Evolutionary conservation across 23 tunicate genomes (phyloP), one percentile per base, ranked within the genome.

Genomic region (Halocynthia roretzi): DNA sequence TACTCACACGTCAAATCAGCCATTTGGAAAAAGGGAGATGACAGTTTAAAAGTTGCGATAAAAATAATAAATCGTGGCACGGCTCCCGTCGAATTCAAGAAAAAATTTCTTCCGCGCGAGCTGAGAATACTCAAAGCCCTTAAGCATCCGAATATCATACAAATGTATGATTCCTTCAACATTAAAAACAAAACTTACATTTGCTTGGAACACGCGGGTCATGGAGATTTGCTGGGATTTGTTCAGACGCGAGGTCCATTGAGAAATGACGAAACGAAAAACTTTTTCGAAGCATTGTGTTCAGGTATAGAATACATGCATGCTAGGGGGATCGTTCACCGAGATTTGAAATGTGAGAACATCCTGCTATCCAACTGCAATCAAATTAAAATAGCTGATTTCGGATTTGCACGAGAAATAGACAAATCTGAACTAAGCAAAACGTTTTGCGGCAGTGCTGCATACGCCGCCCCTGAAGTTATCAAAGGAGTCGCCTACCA

Each of bases 361-460:
- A 56, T 87, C 8, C 83, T 87, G 6, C 61, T 82, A 53, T 55
- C 86, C 21, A 52, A 10, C 5, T 52, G 71, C 8, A 77, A 82
- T 68, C 10, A 18, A 7, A 57, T 77, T 6, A 87, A 87, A 87
- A 76, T 87, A 53, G 85, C 86, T 6, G 93, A 87, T 56, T 87
- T 87, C 61, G 93, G 93, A 14, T 87, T 87, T 62, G 93, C 93
- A 12, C 60, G 78, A 10, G 49, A 50, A 10, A 51, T 80, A 54
- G 53, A 54, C 8, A 58, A 75, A 31, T 50, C 52, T 7, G 75
- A 68, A 12, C 48, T 75, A 6, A 81, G 86, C 63, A 44, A 71
- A 53, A 87, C 93, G 9, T 87, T 76, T 54, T 87, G 93, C 67
- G 93, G 93, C 56, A 87, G 93, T 40, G 93, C 93, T 10, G 93